Evolutionary conservation across 2,113 vertebrate species (phyloP).

Genomic region (Rhinichthys klamathensis): DNA sequence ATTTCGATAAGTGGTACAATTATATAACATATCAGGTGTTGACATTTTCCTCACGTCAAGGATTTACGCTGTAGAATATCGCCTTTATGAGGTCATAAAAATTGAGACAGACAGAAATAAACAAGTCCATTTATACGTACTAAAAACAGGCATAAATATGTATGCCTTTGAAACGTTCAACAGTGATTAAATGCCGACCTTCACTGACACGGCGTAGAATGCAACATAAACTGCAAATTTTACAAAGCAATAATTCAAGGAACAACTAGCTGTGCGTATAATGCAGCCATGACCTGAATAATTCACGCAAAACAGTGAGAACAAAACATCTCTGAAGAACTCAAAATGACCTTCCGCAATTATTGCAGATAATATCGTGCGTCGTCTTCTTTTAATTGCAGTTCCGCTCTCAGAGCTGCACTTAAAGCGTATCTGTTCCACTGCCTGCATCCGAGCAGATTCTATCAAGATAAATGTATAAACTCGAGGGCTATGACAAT

Average conservation of each 20-base stretch:
- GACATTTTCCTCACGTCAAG: slow-evolving; percentile 39
- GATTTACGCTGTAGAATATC: slow-evolving; percentile 47
- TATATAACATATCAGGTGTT: slow-evolving; percentile 32
- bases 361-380: slow-evolving; percentile 35
- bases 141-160: slow-evolving; percentile 50
- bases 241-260: slow-evolving; percentile 4
- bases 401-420: slow-evolving; percentile 32
- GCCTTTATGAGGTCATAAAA: slow-evolving; percentile 51
- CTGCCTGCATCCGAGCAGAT: slow-evolving; percentile 40
- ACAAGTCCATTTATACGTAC: slow-evolving; percentile 50
- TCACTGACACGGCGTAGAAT: slow-evolving; percentile 22
- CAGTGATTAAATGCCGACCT: slow-evolving; percentile 36
- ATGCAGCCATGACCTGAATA: not conserved
- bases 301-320: not conserved
- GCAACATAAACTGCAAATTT: slow-evolving; percentile 41
- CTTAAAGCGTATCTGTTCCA: slow-evolving; percentile 45
- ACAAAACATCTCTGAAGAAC: slow-evolving; percentile 3
- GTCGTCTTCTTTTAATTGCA: slow-evolving; percentile 36
- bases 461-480: slow-evolving; percentile 49
- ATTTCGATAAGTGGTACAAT: slow-evolving; percentile 44
- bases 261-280: not conserved
- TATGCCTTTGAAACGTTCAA: slow-evolving; percentile 32
- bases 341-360: slow-evolving; percentile 35
- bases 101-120: slow-evolving; percentile 50
- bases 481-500: slow-evolving; percentile 34